These are phyloP conservation scores for Armadillidium nasatum DNA, from an alignment of 1,140 invertebrate species.

Conservation along the genomic window DNA sequence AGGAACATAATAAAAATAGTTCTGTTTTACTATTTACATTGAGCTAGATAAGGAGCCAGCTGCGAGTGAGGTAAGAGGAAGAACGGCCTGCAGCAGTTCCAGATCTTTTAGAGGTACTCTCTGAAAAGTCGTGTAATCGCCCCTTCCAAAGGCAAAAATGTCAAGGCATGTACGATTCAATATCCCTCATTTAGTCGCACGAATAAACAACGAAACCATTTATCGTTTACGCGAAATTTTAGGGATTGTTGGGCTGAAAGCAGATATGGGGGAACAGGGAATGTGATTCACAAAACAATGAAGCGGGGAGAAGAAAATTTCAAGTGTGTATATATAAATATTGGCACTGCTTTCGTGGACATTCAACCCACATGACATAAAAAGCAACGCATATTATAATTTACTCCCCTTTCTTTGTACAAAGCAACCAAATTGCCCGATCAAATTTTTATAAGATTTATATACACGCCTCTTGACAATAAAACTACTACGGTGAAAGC, in stretches of 20 bases:
- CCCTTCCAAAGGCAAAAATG: constrained; percentile 10
- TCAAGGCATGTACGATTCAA: not conserved
- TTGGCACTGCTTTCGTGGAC: constrained; percentile 10
- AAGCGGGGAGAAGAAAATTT: not conserved
- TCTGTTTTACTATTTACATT: constrained; percentile 9
- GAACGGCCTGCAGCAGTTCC: constrained; percentile 5
- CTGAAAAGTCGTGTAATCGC: not conserved
- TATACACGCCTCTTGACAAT: not conserved
- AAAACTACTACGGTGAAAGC: not conserved
- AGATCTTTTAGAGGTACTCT: constrained; percentile 2
- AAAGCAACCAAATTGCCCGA: constrained; percentile 3
- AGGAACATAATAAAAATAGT: constrained; percentile 9
- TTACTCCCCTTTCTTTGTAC: not conserved
- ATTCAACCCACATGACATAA: constrained; percentile 3
- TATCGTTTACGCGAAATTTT: not conserved
- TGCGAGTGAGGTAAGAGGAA: constrained; percentile 9
- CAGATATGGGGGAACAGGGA: constrained; percentile 1
- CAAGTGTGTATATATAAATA: not conserved
- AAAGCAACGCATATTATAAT: not conserved
- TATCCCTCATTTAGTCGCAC: not conserved
- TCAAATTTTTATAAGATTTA: not conserved
- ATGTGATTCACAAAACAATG: constrained; percentile 13
- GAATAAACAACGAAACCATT: not conserved
- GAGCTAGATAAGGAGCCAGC: constrained; percentile 6
- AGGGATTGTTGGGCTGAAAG: not conserved